phyloP scores from a whole-genome alignment of 2,113 vertebrate genomes.

The Syngnathus floridae region DNA sequence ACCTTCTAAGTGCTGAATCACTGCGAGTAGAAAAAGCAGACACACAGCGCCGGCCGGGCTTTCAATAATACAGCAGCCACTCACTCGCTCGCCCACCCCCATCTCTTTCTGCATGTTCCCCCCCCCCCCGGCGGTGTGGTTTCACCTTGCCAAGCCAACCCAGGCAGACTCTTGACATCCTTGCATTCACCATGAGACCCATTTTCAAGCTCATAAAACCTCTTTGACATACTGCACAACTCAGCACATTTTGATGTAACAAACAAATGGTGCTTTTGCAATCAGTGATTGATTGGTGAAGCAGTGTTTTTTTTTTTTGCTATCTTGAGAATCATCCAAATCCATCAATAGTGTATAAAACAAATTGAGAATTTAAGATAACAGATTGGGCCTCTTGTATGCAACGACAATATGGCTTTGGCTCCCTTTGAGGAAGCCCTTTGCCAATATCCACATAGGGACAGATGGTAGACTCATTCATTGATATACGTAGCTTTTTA shows the following conservation, averaged over 20 bases:
- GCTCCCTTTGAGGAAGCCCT: neutral
- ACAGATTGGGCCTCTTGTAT: neutral
- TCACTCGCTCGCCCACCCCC: conserved; percentile 17
- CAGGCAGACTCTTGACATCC: conserved; percentile 16
- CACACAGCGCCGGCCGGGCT: conserved; percentile 13
- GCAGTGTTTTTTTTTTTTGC: neutral
- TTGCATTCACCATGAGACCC: conserved; percentile 20
- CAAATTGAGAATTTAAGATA: conserved; percentile 2
- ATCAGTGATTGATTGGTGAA: neutral
- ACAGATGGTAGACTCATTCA: conserved; percentile 7
- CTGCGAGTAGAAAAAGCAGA: conserved; percentile 40
- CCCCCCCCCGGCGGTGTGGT: conserved; percentile 26
- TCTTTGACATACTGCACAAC: neutral
- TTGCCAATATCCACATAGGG: conserved; percentile 4
- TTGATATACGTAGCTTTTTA: conserved; percentile 18
- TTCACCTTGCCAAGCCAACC: conserved; percentile 30
- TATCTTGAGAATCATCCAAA: neutral
- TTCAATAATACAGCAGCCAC: conserved; percentile 17
- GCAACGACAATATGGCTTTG: neutral
- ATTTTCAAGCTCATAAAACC: conserved; percentile 10
- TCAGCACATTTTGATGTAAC: neutral
- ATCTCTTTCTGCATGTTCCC: conserved; percentile 4
- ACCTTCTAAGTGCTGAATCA: conserved; percentile 48
- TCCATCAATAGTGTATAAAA: neutral
- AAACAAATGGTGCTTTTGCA: neutral